Base-by-base conservation (phyloP, 1,140 invertebrate genomes). In the Ctenoplectra terminalis region DNA sequence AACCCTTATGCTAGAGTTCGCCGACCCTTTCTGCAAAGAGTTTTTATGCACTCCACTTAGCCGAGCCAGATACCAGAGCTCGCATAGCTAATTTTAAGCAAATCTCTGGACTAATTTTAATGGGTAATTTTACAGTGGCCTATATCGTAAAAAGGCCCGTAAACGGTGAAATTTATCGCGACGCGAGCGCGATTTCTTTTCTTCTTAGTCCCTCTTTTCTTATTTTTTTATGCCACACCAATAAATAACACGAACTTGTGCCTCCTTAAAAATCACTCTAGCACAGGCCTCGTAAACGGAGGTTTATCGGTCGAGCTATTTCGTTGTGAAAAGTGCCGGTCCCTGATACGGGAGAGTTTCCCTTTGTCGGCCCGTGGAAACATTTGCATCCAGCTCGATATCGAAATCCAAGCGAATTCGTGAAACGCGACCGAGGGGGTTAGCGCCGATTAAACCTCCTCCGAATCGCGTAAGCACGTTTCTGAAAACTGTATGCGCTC, bases 311-410 rank as follows among this genome's bases (percentile, higher is more conserved):
- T 8, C 23, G 23, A 70, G 23, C 37, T 70, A 70, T 50, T 54
- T n/a, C 31, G 0, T 23, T 20, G 26, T 31, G n/a, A 3, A 67
- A 46, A 48, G 64, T 15, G 7, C 29, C 34, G 11, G 6, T 43
- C 31, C n/a, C 70, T 29, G 52, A 58, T 23, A 56, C 40, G 13
- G 13, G 23, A 3, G 17, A 20, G 29, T 34, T 73, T 34, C 43
- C 23, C 56, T 61, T 75, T 75, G 46, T 66, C 46, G 46, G 20
- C 17, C 11, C n/a, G 8, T 17, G 4, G 34, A 63, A 75, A 66
- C 60, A 66, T 75, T 75, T 75, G 60, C 60, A 64, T 75, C 23
- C 31, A 23, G 17, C 43, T n/a, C 26, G 48, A 75, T 66, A 75
- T 75, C 60, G 46, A 64, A 54, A 75, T 52, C 60, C 60, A 5